A percentile compares a stretch with the other conserved stretches of the same genome.
Conservation (phyloP, 2,888 invertebrate genomes). For the Stramonita haemastoma region DNA sequence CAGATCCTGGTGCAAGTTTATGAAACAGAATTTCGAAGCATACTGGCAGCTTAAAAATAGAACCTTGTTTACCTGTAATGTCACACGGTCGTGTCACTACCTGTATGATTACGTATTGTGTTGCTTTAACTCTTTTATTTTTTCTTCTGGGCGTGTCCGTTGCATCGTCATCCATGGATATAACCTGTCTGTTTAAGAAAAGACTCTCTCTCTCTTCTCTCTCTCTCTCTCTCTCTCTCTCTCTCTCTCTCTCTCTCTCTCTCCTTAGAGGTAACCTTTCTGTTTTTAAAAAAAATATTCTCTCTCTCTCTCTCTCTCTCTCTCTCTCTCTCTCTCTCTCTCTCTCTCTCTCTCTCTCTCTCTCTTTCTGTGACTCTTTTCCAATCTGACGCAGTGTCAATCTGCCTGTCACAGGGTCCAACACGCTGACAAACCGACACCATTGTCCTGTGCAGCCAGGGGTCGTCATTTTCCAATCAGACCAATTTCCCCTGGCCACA, state of each 20-base stretch:
- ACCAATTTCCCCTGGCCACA: neutral
- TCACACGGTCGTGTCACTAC: no score
- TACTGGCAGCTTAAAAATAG: no score
- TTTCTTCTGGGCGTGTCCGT: no score
- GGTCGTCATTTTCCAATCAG: conserved; percentile 15
- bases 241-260: neutral
- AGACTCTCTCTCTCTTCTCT: neutral
- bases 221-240: neutral
- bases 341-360: neutral
- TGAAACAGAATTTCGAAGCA: no score
- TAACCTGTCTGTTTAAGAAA: no score
- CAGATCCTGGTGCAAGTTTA: no score
- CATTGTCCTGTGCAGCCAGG: neutral
- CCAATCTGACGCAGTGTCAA: neutral
- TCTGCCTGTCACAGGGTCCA: neutral
- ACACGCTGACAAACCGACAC: neutral
- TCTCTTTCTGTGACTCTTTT: neutral
- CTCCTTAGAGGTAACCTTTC: no score
- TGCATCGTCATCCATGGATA: no score
- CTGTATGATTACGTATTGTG: no score
- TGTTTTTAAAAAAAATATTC: no score
- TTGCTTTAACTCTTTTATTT: no score
- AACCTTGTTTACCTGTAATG: no score
- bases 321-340: neutral
- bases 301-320: neutral